Base-by-base conservation (phyloP, 2,113 vertebrate genomes). In the Nerophis lumbriciformis region DNA sequence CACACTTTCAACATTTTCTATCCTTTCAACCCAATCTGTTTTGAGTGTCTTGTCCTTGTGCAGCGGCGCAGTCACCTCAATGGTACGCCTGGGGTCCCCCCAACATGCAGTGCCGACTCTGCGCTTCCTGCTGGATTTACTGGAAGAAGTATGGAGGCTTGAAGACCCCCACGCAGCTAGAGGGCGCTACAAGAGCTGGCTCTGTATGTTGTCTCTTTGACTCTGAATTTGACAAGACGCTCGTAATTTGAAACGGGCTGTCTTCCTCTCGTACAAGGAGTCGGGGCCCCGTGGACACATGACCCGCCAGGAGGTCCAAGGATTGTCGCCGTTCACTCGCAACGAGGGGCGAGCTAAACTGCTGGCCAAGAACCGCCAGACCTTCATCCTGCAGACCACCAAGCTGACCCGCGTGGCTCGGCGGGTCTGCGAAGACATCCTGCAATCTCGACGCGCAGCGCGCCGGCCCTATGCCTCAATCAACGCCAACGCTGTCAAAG, bases 1-100 rank as follows among this genome's bases (percentile, higher is more conserved):
- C 42, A 45, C 39, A 45, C 12, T 6, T 51, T 51, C 21, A 53
- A 5, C 51, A 21, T 9, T 28, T 19, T 53, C 51, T 28, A 51
- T 6, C 8, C 16, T 28, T 19, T 53, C 51, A 53, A 51, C 15
- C 2, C 49, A 4, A 13, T 5, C 0, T 51, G n/a, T n/a, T 51
- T 16, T 45, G 10, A 16, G 28, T 59, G 1, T 37, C 35, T 4
- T 47, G 6, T 37, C 7, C 36, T 64, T 8, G 5, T 45, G 6
- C 78, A 93, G 95, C 94, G 74, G 91, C 94, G 15, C 94, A 96
- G 82, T 96, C 94, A 13, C 91, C 92, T 6, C 95, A 97, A 88
- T 97, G 95, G 95, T 97, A 97, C 2, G 93, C 95, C 65, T 97
- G 95, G 95, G 95, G 95, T 0, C 95, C 95, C n/a, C 94, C 95